Evolutionary conservation across 2,888 invertebrate species (phyloP), one percentile per base, ranked within the genome.

Genomic region (Drosophila affinis): DNA sequence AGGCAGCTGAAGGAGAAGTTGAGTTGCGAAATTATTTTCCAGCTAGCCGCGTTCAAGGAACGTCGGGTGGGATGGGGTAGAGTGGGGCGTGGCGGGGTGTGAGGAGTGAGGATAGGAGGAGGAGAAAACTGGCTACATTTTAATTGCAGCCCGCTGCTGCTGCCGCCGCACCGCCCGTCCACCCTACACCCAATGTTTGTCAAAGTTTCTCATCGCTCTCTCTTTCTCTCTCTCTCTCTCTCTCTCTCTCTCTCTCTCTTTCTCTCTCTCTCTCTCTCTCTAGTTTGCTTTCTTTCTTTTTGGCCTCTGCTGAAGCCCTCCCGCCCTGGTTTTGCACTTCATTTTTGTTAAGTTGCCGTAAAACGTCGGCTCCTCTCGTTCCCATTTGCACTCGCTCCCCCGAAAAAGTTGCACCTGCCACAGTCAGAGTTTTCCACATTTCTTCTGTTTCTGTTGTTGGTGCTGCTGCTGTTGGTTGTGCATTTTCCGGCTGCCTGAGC

Each of bases 401-500:
- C 21, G 32, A 14, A 14, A 32, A 55, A 53, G 47, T 71, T 61
- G 79, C 87, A 80, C 67, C 76, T 83, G 81, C 47, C 63, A 44
- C 67, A 59, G 73, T 48, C 39, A 54, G 72, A 53, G 62, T 57
- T 62, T 71, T 72, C 53, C 48, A 48, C 32, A 53, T 49, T 52
- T 32, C 49, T 52, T 32, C 56, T 67, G 57, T 34, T 56, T 9
- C 18, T 54, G 57, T 24, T 55, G 45, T 32, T 62, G 47, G 10
- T 44, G 29, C 39, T 58, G 56, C 9, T 68, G 54, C 7, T 60
- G 54, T 39, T 69, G 51, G 64, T 18, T 77, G 80, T 63, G 69
- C 80, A 82, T 72, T 88, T 83, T 82, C 86, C 86, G 83, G 74
- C 71, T 79, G 81, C 76, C 68, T 75, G 73, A 55, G 74, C 63